A percentile compares a stretch with the other conserved stretches of the same genome.
Evolutionary conservation across 1,140 invertebrate species (phyloP).

Genomic region (Bathynomus jamesi): DNA sequence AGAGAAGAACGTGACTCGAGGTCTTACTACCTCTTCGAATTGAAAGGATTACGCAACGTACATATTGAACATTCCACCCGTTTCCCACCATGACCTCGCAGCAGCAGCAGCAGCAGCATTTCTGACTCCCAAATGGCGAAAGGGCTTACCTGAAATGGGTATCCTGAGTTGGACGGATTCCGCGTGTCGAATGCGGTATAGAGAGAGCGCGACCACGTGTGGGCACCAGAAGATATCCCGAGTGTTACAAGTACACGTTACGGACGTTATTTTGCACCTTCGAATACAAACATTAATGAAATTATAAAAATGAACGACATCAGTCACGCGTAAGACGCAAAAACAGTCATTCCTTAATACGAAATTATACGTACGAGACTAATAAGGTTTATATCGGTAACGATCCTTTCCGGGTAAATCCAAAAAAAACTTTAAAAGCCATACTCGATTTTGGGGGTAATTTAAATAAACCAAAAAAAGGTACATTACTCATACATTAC

Average conservation of each 20-base stretch:
- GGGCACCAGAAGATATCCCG: constrained; percentile 86
- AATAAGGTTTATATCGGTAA: too few relatives aligned
- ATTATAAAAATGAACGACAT: not conserved
- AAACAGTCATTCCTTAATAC: too few relatives aligned
- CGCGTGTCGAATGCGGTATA: constrained; percentile 78
- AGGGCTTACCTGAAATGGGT: constrained; percentile 71
- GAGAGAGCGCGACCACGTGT: constrained; percentile 79
- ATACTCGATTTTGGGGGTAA: not conserved
- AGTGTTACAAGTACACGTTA: constrained; percentile 79
- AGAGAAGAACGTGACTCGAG: not conserved
- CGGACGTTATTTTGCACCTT: constrained; percentile 81
- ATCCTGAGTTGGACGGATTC: constrained; percentile 67
- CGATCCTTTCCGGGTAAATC: too few relatives aligned
- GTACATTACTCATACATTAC: not conserved
- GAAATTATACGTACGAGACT: too few relatives aligned
- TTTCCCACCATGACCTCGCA: not conserved
- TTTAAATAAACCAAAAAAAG: not conserved
- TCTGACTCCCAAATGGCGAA: not conserved
- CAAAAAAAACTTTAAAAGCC: not conserved
- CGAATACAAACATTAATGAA: constrained; percentile 5
- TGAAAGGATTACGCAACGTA: not conserved
- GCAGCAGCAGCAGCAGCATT: not conserved
- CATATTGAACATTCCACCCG: not conserved
- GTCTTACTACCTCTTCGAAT: not conserved
- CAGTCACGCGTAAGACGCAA: not conserved